These are phyloP conservation scores for Heteractis magnifica DNA, from an alignment of 92 coral and sea anemone species.

Conservation along the genomic window DNA sequence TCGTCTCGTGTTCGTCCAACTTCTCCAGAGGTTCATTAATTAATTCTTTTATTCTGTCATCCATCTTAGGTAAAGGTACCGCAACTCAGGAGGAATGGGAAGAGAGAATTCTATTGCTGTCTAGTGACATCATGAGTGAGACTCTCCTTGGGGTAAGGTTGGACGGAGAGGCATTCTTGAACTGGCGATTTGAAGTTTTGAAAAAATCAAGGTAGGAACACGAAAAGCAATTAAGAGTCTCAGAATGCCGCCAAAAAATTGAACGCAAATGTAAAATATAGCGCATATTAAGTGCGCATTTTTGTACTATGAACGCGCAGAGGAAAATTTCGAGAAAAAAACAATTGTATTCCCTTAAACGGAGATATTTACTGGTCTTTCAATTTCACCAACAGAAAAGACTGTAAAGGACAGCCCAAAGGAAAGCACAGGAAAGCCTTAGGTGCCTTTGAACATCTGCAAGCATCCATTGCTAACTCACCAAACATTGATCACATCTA, in stretches of 20 bases:
- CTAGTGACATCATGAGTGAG: conserved; percentile 82
- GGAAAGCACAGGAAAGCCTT: conserved; percentile 69
- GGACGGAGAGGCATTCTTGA: conserved; percentile 78
- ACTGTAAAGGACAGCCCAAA: conserved; percentile 66
- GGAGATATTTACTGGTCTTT: neutral
- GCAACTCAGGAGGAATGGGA: conserved; percentile 91
- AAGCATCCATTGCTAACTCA: conserved; percentile 75
- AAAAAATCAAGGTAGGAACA: conserved; percentile 63
- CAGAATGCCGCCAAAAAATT: too few species aligned
- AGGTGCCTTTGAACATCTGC: conserved; percentile 78
- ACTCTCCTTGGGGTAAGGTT: conserved; percentile 72
- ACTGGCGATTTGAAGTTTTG: conserved; percentile 82
- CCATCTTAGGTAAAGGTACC: conserved; percentile 54
- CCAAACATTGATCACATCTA: conserved; percentile 62
- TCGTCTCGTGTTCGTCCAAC: too few species aligned
- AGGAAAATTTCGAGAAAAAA: too few species aligned
- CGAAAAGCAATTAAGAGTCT: neutral
- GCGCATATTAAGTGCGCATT: too few species aligned
- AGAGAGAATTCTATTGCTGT: conserved; percentile 67
- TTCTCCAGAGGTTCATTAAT: neutral
- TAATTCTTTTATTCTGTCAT: neutral
- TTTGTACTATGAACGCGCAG: too few species aligned
- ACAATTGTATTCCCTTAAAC: too few species aligned
- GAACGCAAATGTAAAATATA: too few species aligned
- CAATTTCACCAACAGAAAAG: conserved; percentile 35